Conservation (phyloP, 1,140 invertebrate genomes). For the Calliopsis andreniformis region DNA sequence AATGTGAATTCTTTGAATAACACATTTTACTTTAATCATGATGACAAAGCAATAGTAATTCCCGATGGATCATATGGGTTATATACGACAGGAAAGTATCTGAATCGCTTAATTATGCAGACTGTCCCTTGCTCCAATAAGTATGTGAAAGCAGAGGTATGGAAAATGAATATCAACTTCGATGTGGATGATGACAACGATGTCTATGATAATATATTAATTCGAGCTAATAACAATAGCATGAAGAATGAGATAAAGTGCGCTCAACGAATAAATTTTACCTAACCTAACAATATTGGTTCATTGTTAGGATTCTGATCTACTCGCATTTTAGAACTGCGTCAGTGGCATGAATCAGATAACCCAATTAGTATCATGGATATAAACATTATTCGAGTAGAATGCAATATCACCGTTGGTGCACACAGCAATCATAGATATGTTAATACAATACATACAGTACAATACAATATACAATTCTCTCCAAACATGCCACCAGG, state of each 20-base stretch:
- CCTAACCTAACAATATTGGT: conserved; percentile 39
- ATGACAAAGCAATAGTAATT: too few species aligned
- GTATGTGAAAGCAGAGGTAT: too few species aligned
- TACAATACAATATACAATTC: too few species aligned
- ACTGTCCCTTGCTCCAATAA: too few species aligned
- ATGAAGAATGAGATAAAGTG: conserved; percentile 46
- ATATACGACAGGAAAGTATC: too few species aligned
- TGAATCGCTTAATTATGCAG: too few species aligned
- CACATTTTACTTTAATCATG: too few species aligned
- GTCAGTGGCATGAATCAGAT: conserved; percentile 49
- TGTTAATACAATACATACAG: conserved; percentile 50
- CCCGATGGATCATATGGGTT: too few species aligned
- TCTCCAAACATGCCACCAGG: conserved; percentile 55
- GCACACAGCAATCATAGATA: conserved; percentile 50
- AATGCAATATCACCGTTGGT: conserved; percentile 61
- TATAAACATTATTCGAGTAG: conserved; percentile 57
- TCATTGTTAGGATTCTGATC: conserved; percentile 49
- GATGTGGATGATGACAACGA: too few species aligned
- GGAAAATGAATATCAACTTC: too few species aligned
- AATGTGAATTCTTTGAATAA: too few species aligned
- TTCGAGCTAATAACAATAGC: conserved; percentile 56
- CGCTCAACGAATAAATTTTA: conserved; percentile 50
- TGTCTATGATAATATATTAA: too few species aligned
- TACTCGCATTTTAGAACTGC: conserved; percentile 27
- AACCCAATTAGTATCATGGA: conserved; percentile 56